These are phyloP conservation scores for Caenorhabditis sp. DNA, from an alignment of 2,888 invertebrate genomes.

Conservation along the genomic window DNA sequence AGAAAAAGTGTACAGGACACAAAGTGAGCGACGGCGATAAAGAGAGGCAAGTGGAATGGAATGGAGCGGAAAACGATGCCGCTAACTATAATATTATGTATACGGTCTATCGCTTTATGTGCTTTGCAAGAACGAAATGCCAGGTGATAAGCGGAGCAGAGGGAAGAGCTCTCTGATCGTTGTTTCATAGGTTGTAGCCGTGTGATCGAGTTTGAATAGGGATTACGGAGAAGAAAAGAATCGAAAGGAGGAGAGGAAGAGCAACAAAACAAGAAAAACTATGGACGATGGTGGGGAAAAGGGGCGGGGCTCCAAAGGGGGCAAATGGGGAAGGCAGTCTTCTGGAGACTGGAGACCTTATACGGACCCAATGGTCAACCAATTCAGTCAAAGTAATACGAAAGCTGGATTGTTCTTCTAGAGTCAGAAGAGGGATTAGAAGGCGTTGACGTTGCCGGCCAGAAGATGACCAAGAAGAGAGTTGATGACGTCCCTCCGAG, in stretches of 20 bases:
- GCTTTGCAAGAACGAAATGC: constrained; percentile 8
- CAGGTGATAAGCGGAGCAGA: constrained; percentile 9
- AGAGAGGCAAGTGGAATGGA: background rate
- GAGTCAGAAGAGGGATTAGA: constrained; percentile 3
- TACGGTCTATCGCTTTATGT: constrained; percentile 10
- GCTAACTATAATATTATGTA: constrained; percentile 59
- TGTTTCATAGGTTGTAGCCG: constrained; percentile 13
- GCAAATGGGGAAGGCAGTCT: no score
- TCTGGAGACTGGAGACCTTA: no score
- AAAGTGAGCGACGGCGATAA: background rate
- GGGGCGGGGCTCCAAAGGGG: no score
- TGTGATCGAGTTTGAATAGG: background rate
- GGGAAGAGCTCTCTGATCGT: constrained; percentile 8
- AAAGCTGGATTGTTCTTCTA: no score
- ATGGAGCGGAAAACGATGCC: constrained; percentile 10
- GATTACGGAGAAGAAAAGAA: constrained; percentile 3
- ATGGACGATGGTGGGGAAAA: background rate
- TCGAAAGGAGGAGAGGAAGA: background rate
- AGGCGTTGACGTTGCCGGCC: background rate
- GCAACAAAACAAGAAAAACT: background rate
- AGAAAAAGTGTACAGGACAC: background rate
- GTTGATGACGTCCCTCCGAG: background rate
- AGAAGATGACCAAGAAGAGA: background rate
- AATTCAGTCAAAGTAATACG: background rate
- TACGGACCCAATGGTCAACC: background rate